Evolutionary conservation across 2,113 vertebrate species (phyloP), one percentile per base, ranked within the genome.

Genomic region (Gambusia holbrooki): DNA sequence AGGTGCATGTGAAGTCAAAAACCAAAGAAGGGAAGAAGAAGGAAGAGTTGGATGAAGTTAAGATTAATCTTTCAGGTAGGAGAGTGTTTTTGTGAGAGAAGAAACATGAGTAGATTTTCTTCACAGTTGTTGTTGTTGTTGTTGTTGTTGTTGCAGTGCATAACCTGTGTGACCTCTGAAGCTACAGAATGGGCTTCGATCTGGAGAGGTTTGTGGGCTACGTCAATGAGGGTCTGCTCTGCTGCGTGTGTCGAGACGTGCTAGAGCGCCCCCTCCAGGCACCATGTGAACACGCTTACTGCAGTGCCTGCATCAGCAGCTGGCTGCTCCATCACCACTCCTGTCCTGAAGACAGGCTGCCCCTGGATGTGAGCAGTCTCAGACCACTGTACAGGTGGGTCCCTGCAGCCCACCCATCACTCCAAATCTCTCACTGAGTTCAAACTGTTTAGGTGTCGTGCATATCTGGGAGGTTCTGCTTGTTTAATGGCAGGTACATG

Each of bases 231-330:
- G 97, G 96, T 54, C 94, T 98, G 0, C 73, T 97, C 19, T 97
- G 96, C 89, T 96, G 95, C 74, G 95, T 97, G 81, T 98, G 96
- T 89, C 95, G 94, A 0, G 96, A 95, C 0, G 96, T 97, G 76
- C 71, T 97, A 1, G 94, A 97, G 79, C 95, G 96, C 54, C 95
- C 96, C 0, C 82, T 97, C n/a, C 96, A 97, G 92, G 96, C 96
- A 35, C 96, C 96, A 0, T 98, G 96, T 17, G 96, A 97, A 37
- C 96, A 97, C 0, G 95, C 96, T 1, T 97, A 95, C 92, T 98
- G 96, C 86, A 88, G 94, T 64, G 83, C 94, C 63, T 98, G 96
- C 66, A 97, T 97, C 90, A 95, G 94, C 22, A 93, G 93, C 1
- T 97, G 97, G 96, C 94, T 97, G 5, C 68, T 96, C 66, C 95